Percentiles rank a stretch among this genome's conserved stretches.
These are phyloP conservation scores for Neoniphon sammara DNA, from an alignment of 2,797 vertebrate species.

Conservation along the genomic window DNA sequence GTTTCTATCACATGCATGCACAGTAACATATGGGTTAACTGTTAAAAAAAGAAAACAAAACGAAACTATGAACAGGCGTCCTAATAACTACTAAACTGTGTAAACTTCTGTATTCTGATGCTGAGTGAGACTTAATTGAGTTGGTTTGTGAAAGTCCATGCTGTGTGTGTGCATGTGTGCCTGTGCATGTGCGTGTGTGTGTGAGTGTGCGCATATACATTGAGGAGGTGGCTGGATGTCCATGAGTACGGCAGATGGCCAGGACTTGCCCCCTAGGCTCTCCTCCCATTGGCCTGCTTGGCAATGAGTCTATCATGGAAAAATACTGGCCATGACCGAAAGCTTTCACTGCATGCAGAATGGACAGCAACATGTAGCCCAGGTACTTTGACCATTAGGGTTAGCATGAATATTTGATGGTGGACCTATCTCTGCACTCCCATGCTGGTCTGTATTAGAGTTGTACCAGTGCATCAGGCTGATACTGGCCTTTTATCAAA, in stretches of 20 bases:
- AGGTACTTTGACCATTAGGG: background rate
- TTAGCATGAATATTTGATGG: background rate
- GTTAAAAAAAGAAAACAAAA: slow-evolving; percentile 1
- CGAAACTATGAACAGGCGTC: background rate
- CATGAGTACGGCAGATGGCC: slow-evolving; percentile 65
- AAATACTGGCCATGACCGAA: slow-evolving; percentile 35
- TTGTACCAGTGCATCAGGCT: too few species aligned
- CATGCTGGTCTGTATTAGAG: too few species aligned
- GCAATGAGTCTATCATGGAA: slow-evolving; percentile 35
- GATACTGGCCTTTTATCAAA: too few species aligned
- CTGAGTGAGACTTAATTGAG: slow-evolving; percentile 4
- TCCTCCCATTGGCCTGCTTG: slow-evolving; percentile 43
- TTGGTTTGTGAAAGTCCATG: slow-evolving; percentile 7
- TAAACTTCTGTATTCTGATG: background rate
- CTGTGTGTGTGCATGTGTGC: slow-evolving; percentile 10
- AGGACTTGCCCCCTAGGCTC: slow-evolving; percentile 53
- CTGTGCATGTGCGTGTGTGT: slow-evolving; percentile 5
- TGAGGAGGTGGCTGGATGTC: slow-evolving; percentile 38
- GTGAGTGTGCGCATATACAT: background rate
- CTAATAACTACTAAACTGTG: slow-evolving; percentile 7
- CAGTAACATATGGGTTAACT: background rate
- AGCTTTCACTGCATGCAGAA: slow-evolving; percentile 27
- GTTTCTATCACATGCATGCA: slow-evolving; percentile 18
- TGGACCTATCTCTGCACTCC: too few species aligned
- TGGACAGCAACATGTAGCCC: background rate